Evolutionary conservation across 2,888 invertebrate genomes (phyloP).

Genomic region (Tubulanus polymorphus): DNA sequence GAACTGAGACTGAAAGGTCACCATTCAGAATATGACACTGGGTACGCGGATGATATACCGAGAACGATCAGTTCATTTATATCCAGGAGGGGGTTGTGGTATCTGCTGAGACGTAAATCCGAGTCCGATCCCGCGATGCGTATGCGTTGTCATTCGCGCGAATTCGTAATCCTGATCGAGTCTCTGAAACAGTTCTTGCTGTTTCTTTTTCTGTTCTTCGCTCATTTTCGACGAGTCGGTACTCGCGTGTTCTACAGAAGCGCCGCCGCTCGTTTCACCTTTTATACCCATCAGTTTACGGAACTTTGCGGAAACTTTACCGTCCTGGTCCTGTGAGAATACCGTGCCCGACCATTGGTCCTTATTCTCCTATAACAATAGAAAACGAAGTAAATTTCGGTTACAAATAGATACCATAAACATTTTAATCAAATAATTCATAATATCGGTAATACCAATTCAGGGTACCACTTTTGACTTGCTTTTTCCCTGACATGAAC

Average conservation of each 20-base stretch:
- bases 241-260: constrained; percentile 6
- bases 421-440: too few relatives aligned
- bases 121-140: constrained; percentile 69
- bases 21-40: too few relatives aligned
- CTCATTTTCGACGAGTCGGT: constrained; percentile 8
- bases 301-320: constrained; percentile 89
- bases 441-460: too few relatives aligned
- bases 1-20: too few relatives aligned
- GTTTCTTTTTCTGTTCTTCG: constrained; percentile 44
- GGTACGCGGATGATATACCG: too few relatives aligned
- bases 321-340: constrained; percentile 87
- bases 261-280: constrained; percentile 50
- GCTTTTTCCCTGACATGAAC: too few relatives aligned
- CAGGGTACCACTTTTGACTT: too few relatives aligned
- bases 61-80: too few relatives aligned
- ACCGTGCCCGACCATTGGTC: constrained; percentile 39
- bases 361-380: too few relatives aligned
- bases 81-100: too few relatives aligned
- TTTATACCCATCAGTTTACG: constrained; percentile 95
- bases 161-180: constrained; percentile 97
- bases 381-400: not conserved
- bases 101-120: constrained; percentile 50
- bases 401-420: not conserved
- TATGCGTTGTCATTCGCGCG: constrained; percentile 91
- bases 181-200: constrained; percentile 76